These are phyloP conservation scores for Monochamus alternatus DNA, from an alignment of 2,888 invertebrate genomes.

Conservation along the genomic window DNA sequence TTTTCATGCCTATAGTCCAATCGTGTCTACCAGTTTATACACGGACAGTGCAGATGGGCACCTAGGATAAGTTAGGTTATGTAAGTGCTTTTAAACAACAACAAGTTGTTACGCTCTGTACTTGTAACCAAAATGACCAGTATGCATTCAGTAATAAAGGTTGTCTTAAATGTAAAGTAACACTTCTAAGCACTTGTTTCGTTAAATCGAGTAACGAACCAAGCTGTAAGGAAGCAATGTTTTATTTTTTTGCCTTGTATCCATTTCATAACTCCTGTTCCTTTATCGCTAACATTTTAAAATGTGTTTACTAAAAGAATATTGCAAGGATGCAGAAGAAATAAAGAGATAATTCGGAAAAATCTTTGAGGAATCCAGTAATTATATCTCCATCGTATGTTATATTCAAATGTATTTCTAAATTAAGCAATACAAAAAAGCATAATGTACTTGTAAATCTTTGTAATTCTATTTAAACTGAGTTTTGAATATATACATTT, in stretches of 20 bases:
- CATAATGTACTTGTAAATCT: no score
- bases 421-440: no score
- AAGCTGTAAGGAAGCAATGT: slow-evolving; percentile 9
- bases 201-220: not conserved
- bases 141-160: slow-evolving; percentile 75
- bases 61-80: slow-evolving; percentile 69
- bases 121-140: slow-evolving; percentile 74
- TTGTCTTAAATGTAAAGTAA: slow-evolving; percentile 71
- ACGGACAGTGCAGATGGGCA: slow-evolving; percentile 65
- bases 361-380: no score
- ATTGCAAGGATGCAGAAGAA: no score
- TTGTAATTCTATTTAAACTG: no score
- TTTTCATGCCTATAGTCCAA: slow-evolving; percentile 57
- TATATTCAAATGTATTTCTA: no score
- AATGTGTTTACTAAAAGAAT: not conserved
- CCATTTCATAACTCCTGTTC: not conserved
- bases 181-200: slow-evolving; percentile 9
- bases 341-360: no score
- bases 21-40: slow-evolving; percentile 53
- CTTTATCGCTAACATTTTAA: not conserved
- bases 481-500: no score
- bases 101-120: slow-evolving; percentile 71
- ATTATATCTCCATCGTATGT: no score
- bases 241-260: slow-evolving; percentile 9
- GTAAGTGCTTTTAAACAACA: slow-evolving; percentile 72